A percentile compares a stretch with the other conserved stretches of the same genome.
These are phyloP conservation scores for Acrobasis suavella DNA, from an alignment of 2,888 invertebrate species.

Conservation along the genomic window DNA sequence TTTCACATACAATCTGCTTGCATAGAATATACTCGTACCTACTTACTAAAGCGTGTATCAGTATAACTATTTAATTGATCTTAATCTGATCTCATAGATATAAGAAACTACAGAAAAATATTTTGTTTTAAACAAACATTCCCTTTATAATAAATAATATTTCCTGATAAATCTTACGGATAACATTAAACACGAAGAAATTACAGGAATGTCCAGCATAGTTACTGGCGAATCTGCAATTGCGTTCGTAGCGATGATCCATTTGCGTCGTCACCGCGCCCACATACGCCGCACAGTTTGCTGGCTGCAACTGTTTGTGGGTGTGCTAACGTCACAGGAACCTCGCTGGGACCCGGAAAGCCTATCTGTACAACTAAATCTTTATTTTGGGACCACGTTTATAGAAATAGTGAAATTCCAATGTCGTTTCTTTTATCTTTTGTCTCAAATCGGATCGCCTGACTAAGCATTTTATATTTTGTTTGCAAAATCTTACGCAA, in stretches of 20 bases:
- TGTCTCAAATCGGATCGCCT: slow-evolving; percentile 11
- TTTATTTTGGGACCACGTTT: slow-evolving; percentile 6
- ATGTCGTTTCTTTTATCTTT: slow-evolving; percentile 21
- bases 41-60: no score
- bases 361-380: slow-evolving; percentile 18
- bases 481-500: slow-evolving; percentile 1
- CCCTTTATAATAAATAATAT: no score
- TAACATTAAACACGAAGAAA: background rate
- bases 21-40: no score
- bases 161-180: no score
- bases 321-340: slow-evolving; percentile 5
- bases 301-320: slow-evolving; percentile 18
- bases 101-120: no score
- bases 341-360: slow-evolving; percentile 5
- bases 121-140: no score
- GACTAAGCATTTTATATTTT: slow-evolving; percentile 19
- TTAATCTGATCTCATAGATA: no score
- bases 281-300: slow-evolving; percentile 17
- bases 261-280: slow-evolving; percentile 16
- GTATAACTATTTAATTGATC: no score
- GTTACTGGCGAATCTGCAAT: background rate
- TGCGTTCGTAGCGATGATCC: slow-evolving; percentile 11
- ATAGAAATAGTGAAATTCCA: slow-evolving; percentile 3
- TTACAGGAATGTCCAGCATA: background rate
- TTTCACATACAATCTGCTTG: no score